Conservation (phyloP, 92 coral and sea anemone species). For the Umimayanthus kanabou region DNA sequence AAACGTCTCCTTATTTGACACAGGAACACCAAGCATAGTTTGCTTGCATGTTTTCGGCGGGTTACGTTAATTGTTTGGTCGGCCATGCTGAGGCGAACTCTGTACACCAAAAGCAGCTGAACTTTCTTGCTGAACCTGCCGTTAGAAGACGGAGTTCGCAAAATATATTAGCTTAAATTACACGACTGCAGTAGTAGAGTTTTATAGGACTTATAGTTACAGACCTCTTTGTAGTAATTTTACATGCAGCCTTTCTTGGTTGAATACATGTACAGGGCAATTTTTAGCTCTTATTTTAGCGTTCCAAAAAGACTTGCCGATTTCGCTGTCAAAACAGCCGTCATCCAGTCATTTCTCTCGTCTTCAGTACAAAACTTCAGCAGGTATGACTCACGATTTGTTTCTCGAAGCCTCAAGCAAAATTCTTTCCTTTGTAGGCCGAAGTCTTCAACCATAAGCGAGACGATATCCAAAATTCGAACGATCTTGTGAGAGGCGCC, state of each 20-base stretch:
- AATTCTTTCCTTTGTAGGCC: slow-evolving; percentile 73
- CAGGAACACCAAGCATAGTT: background rate
- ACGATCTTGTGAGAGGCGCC: slow-evolving; percentile 67
- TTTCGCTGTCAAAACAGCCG: slow-evolving; percentile 86
- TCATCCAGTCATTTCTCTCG: slow-evolving; percentile 82
- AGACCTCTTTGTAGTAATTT: background rate
- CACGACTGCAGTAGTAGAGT: background rate
- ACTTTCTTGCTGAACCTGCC: background rate
- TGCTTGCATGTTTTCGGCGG: background rate
- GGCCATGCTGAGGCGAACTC: background rate
- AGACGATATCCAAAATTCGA: slow-evolving; percentile 73
- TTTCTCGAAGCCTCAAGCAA: slow-evolving; percentile 74
- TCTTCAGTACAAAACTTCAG: slow-evolving; percentile 70
- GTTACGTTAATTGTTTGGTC: background rate
- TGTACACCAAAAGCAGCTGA: background rate
- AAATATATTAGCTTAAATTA: background rate
- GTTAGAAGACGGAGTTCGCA: background rate
- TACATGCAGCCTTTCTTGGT: background rate
- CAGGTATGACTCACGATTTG: slow-evolving; percentile 59
- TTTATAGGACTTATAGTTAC: background rate
- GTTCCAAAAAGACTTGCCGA: slow-evolving; percentile 62
- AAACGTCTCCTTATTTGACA: background rate
- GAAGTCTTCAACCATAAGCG: slow-evolving; percentile 79
- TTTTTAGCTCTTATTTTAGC: background rate
- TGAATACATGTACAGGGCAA: background rate